A percentile compares a stretch with the other conserved stretches of the same genome.
Evolutionary conservation across 2,888 invertebrate species (phyloP).

Genomic region (Leptinotarsa rubiginosa): DNA sequence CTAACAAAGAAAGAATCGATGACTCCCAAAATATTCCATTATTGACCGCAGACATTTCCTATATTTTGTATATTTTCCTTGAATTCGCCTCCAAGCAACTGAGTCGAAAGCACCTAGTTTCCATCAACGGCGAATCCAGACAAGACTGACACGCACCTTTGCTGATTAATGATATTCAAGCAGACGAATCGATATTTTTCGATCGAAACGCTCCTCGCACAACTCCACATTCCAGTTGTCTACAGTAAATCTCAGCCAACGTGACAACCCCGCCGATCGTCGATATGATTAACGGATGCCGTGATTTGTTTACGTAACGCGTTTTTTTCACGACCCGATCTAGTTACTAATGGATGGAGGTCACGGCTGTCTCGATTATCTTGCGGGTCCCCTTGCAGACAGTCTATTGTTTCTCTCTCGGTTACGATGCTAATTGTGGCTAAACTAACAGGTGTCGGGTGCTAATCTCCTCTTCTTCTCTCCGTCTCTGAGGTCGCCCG

Average conservation of each 20-base stretch:
- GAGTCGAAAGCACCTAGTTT: not conserved
- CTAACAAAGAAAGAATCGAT: too few species aligned
- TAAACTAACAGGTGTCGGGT: constrained; percentile 45
- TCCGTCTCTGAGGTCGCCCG: constrained; percentile 36
- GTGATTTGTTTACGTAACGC: constrained; percentile 62
- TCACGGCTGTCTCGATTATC: constrained; percentile 47
- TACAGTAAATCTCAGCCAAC: constrained; percentile 12
- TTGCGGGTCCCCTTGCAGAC: constrained; percentile 40
- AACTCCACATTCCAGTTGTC: not conserved
- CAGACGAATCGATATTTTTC: constrained; percentile 5
- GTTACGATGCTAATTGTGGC: constrained; percentile 49
- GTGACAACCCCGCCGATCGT: constrained; percentile 37
- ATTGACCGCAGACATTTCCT: too few species aligned
- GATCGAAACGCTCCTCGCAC: not conserved
- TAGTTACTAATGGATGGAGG: constrained; percentile 54
- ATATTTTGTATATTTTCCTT: too few species aligned
- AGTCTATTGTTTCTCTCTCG: constrained; percentile 45
- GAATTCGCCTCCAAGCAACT: not conserved
- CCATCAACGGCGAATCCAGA: not conserved
- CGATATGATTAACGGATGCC: constrained; percentile 51
- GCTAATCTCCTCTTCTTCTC: constrained; percentile 32
- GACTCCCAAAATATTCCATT: too few species aligned
- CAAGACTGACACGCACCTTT: not conserved
- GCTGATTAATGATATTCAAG: not conserved
- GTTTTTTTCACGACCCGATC: constrained; percentile 60